These are phyloP conservation scores for Parazoanthus darwini DNA, from an alignment of 92 coral and sea anemone species.

Conservation along the genomic window DNA sequence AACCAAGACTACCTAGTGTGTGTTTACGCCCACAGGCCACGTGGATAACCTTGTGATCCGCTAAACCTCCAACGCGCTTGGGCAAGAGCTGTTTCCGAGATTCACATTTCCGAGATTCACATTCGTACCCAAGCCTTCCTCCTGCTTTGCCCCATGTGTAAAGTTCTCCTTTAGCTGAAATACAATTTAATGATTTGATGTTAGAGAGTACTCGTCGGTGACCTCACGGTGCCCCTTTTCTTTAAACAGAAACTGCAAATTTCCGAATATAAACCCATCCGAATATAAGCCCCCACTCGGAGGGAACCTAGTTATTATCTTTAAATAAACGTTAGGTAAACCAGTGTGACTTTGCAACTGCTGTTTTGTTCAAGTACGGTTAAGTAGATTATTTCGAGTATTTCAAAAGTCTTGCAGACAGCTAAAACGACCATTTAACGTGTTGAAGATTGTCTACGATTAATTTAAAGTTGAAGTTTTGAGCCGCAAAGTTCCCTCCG, in stretches of 20 bases:
- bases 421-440: no score
- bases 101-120: slow-evolving; percentile 63
- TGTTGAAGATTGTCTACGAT: no score
- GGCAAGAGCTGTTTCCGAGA: slow-evolving; percentile 78
- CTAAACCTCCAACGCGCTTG: slow-evolving; percentile 70
- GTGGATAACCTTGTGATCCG: slow-evolving; percentile 64
- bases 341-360: no score
- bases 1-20: slow-evolving; percentile 66
- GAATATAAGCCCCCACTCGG: no score
- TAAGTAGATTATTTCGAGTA: no score
- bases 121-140: slow-evolving; percentile 83
- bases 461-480: no score
- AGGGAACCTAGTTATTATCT: no score
- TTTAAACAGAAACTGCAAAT: background rate
- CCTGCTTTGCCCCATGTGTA: slow-evolving; percentile 96
- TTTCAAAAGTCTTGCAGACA: no score
- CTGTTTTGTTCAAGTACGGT: no score
- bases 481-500: no score
- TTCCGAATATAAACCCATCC: no score
- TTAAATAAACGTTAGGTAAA: no score
- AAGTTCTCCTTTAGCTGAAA: slow-evolving; percentile 75
- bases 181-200: background rate
- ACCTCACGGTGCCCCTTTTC: background rate
- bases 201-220: background rate
- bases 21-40: slow-evolving; percentile 90